Percentiles rank a stretch among this genome's conserved stretches.
These are phyloP conservation scores for Pithys albifrons DNA, from an alignment of 2,113 vertebrate species.

Conservation along the genomic window DNA sequence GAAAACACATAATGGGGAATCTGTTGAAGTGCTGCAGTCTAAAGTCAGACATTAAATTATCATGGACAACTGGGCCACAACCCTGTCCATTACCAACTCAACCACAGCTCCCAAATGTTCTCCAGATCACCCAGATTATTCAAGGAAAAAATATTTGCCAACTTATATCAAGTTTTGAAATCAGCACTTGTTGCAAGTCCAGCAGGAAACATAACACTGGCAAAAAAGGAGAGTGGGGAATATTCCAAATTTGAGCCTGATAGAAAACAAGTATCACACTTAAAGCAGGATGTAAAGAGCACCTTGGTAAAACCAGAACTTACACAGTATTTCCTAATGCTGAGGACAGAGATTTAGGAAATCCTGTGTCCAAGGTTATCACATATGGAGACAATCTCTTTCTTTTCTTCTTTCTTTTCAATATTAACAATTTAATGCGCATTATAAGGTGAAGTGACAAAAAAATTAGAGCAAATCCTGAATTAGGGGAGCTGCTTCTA, in stretches of 20 bases:
- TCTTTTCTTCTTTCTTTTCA: background rate
- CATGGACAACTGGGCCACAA: background rate
- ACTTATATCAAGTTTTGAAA: background rate
- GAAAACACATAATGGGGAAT: background rate
- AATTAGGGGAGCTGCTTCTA: slow-evolving; percentile 38
- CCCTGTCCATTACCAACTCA: accelerated
- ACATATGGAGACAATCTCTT: background rate
- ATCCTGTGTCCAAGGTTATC: slow-evolving; percentile 55
- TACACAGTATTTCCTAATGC: background rate
- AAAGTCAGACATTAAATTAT: background rate
- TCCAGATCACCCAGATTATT: background rate
- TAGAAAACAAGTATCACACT: background rate
- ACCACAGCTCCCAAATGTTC: background rate
- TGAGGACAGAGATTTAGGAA: slow-evolving; percentile 11
- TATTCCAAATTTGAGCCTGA: background rate
- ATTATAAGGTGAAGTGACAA: slow-evolving; percentile 57
- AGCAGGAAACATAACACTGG: background rate
- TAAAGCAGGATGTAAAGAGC: background rate
- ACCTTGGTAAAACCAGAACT: background rate
- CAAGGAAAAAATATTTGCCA: background rate
- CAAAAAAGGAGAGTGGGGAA: background rate
- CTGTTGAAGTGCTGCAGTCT: background rate
- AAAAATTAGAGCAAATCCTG: slow-evolving; percentile 48
- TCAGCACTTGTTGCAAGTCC: background rate
- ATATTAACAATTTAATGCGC: slow-evolving; percentile 26